Base-by-base conservation (phyloP, 1,140 invertebrate genomes). In the Oncopeltus fasciatus region DNA sequence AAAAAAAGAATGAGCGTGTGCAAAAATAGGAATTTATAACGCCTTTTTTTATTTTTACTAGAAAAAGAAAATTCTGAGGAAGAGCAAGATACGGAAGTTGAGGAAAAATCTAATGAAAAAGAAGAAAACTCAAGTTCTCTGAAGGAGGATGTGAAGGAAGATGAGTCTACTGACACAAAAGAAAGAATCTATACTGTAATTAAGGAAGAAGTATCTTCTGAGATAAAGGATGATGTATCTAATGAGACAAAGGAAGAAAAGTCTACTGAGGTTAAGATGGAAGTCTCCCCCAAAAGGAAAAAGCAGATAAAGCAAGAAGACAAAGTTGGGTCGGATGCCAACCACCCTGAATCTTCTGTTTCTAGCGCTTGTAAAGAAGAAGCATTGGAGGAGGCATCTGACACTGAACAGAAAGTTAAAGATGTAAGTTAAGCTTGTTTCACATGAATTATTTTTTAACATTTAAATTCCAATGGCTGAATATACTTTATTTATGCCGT, bases 41-140 rank as follows among this genome's bases (percentile, higher is more conserved):
- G n/a, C n/a, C n/a, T n/a, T n/a, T n/a, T n/a, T n/a, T n/a, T n/a
- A n/a, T n/a, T n/a, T n/a, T n/a, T n/a, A n/a, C n/a, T n/a, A 49
- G 59, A 59, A 56, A 24, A 57, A 62, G 63, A 60, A 47, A 59
- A 61, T 28, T 47, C 38, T 21, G 51, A 64, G 33, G 58, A 29
- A 61, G 57, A 56, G 53, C 28, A 58, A 12, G 47, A 33, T 14
- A 26, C 58, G 9, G 28, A 43, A 38, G 31, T 56, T 12, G 28
- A 29, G 14, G 31, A 61, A 56, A 53, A 61, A 16, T 8, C 28
- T 18, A 27, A 8, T 29, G 26, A 61, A 8, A 51, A 59, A 18
- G 31, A 27, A 21, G 29, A 59, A 24, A 9, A 1, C 46, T 16
- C 31, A n/a, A 44, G 11, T 9, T 1, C 3, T 16, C 20, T 1